phyloP scores from a whole-genome alignment of 1,140 invertebrate genomes.

The Bradynema listronoti region DNA sequence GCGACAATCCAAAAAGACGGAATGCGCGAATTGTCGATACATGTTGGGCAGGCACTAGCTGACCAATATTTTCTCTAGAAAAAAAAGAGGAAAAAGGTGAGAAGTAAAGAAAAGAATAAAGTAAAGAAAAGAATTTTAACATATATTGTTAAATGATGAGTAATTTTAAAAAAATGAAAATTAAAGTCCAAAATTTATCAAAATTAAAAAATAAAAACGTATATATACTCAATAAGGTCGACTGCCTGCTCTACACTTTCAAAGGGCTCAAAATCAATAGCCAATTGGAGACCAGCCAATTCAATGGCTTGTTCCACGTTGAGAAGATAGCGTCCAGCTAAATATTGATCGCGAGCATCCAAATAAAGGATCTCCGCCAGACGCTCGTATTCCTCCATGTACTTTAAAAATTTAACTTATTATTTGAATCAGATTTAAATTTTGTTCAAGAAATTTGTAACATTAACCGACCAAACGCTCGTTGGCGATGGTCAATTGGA shows the following conservation, averaged over 20 bases:
- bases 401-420: slow-evolving; percentile 18
- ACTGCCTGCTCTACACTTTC: slow-evolving; percentile 30
- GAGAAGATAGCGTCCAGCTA: slow-evolving; percentile 40
- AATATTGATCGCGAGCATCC: slow-evolving; percentile 39
- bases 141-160: not conserved
- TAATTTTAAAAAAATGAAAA: slow-evolving; percentile 12
- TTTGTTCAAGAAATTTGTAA: not conserved
- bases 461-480: slow-evolving; percentile 29
- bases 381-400: slow-evolving; percentile 25
- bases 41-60: slow-evolving; percentile 30
- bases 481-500: slow-evolving; percentile 24
- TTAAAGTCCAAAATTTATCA: no score
- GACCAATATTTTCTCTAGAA: slow-evolving; percentile 34
- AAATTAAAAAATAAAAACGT: no score
- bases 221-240: slow-evolving; percentile 40
- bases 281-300: slow-evolving; percentile 40
- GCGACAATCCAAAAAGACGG: slow-evolving; percentile 32
- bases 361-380: slow-evolving; percentile 42
- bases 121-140: slow-evolving; percentile 6
- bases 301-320: slow-evolving; percentile 30
- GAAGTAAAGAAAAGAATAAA: no score
- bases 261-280: slow-evolving; percentile 37
- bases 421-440: slow-evolving; percentile 4
- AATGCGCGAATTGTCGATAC: slow-evolving; percentile 24
- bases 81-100: no score